phyloP scores from a whole-genome alignment of 2,113 vertebrate genomes.

The Gnathochromis pfefferi region DNA sequence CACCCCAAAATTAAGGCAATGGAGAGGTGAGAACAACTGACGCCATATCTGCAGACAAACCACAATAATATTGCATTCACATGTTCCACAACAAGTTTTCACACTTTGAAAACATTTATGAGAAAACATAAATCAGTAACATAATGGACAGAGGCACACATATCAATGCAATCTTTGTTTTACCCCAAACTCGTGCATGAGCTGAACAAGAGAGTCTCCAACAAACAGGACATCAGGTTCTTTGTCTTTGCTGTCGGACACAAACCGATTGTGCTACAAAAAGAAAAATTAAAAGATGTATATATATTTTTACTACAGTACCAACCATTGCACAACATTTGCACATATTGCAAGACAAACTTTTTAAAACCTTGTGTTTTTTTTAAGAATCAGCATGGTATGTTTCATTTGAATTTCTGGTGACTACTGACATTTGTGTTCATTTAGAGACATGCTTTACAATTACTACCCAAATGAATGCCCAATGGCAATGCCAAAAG shows the following conservation, averaged over 20 bases:
- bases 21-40: slow-evolving; percentile 85
- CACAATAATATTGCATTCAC: background rate
- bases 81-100: background rate
- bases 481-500: background rate
- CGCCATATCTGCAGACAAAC: slow-evolving; percentile 78
- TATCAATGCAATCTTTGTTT: background rate
- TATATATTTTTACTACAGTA: background rate
- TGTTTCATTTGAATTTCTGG: background rate
- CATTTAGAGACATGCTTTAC: background rate
- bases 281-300: background rate
- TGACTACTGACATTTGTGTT: background rate
- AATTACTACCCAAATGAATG: background rate
- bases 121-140: background rate
- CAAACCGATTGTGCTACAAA: slow-evolving; percentile 80
- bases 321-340: background rate
- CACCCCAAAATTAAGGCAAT: slow-evolving; percentile 86
- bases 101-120: background rate
- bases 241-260: slow-evolving; percentile 84
- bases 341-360: background rate
- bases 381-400: background rate
- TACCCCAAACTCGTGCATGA: slow-evolving; percentile 88
- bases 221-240: slow-evolving; percentile 86
- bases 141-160: background rate
- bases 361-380: background rate
- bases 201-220: slow-evolving; percentile 82